Evolutionary conservation across 2,888 invertebrate species (phyloP).

Genomic region (Xanthorhoe designata): DNA sequence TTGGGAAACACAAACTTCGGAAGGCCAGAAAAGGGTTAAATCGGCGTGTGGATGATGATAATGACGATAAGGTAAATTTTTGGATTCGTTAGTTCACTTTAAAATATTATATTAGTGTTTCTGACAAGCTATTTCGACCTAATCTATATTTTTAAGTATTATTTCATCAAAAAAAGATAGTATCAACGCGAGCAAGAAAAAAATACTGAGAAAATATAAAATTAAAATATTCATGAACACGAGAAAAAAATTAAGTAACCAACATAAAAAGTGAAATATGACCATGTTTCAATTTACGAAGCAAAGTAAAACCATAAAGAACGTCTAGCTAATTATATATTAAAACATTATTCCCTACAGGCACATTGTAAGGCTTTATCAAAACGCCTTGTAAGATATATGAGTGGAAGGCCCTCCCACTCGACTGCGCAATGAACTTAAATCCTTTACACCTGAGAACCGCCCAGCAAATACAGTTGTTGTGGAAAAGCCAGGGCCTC

Average conservation of each 20-base stretch:
- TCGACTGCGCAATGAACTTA: slow-evolving; percentile 80
- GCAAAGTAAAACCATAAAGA: slow-evolving; percentile 15
- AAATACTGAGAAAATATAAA: not conserved
- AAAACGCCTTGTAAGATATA: slow-evolving; percentile 75
- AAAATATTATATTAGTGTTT: too few relatives aligned
- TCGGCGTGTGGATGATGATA: too few relatives aligned
- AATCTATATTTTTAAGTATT: too few relatives aligned
- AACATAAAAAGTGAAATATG: not conserved
- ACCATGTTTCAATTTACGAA: slow-evolving; percentile 21
- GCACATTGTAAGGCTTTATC: slow-evolving; percentile 70
- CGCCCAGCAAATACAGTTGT: slow-evolving; percentile 80
- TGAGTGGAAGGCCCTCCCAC: slow-evolving; percentile 71
- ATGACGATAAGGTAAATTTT: too few relatives aligned
- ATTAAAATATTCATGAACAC: not conserved
- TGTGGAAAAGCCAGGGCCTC: slow-evolving; percentile 53
- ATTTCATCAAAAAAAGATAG: too few relatives aligned
- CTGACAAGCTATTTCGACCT: too few relatives aligned
- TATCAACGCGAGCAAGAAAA: too few relatives aligned
- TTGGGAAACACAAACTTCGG: too few relatives aligned
- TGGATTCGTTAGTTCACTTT: too few relatives aligned
- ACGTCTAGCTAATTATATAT: slow-evolving; percentile 52
- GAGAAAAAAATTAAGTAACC: not conserved
- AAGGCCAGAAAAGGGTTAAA: too few relatives aligned
- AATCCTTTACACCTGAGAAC: slow-evolving; percentile 76
- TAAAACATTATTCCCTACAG: slow-evolving; percentile 56